Evolutionary conservation across 2,888 invertebrate species (phyloP), one percentile per base, ranked within the genome.

Genomic region (Spicauda simplicius): DNA sequence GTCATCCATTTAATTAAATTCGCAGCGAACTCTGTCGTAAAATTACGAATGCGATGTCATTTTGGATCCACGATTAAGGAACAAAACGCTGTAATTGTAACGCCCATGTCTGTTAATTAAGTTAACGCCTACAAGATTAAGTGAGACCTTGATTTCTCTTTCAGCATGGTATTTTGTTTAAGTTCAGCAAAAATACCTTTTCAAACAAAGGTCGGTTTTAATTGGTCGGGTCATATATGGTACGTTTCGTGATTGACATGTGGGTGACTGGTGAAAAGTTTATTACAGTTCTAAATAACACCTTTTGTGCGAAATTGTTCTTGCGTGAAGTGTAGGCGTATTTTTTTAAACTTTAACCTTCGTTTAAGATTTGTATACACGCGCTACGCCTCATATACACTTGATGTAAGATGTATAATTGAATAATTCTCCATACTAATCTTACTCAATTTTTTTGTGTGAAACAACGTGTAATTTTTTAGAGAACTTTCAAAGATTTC

Each of bases 181-280:
- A 67, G 60, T 61, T 67, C 67, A 67, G 56, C 60, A 37, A 60
- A 67, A 67, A 61, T 67, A 50, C 61, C 25, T 67, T 61, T 61
- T 70, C 66, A 65, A 58, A 68, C 70, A 74, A 74, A 78, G 79
- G 76, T 75, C 79, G 76, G 52, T 66, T 71, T 71, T 71, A 67
- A 69, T 67, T 80, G 76, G 78, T 66, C 69, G 37, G 7, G 20
- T 37, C 57, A 25, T n/a, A 65, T 52, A 30, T 25, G 25, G 25
- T 25, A 25, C 10, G 19, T 11, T 48, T 14, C 25, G 61, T 50
- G 54, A 55, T 56, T 56, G 20, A 41, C 16, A 12, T 30, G 67
- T 67, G 37, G 66, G 67, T 50, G 67, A 56, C 25, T 10, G 57
- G 61, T 61, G 12, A 66, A 55, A 48, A 20, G 48, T 37, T 66